These are phyloP conservation scores for Drosophila sechellia DNA, from an alignment of 1,140 invertebrate species.

Conservation along the genomic window DNA sequence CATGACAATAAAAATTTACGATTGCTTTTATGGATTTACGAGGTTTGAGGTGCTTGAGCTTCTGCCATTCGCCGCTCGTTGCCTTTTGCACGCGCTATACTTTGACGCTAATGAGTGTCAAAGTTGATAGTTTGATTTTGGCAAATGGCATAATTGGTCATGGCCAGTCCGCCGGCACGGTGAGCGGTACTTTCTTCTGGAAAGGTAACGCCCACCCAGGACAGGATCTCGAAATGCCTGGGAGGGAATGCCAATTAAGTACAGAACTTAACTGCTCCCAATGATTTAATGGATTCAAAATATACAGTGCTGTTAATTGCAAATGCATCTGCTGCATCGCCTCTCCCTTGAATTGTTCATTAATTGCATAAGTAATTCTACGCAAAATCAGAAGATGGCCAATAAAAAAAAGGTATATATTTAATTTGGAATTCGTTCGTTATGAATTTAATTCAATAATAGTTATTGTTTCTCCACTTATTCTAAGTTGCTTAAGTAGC, in stretches of 20 bases:
- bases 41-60: conserved; percentile 59
- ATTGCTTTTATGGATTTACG: conserved; percentile 83
- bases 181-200: background rate
- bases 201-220: background rate
- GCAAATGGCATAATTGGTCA: conserved; percentile 68
- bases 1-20: conserved; percentile 83
- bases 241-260: background rate
- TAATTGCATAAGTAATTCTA: too few relatives aligned
- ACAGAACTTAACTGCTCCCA: background rate
- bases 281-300: background rate
- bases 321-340: background rate
- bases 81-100: conserved; percentile 57
- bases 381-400: too few relatives aligned
- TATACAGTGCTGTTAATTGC: background rate
- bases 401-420: too few relatives aligned
- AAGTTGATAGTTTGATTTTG: conserved; percentile 78
- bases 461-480: background rate
- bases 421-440: too few relatives aligned
- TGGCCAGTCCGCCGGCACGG: background rate
- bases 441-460: background rate
- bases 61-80: conserved; percentile 15
- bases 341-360: too few relatives aligned
- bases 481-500: too few relatives aligned
- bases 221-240: background rate
- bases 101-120: conserved; percentile 81